Evolutionary conservation across 2,888 invertebrate genomes (phyloP), one percentile per base, ranked within the genome.

Genomic region (Ecdyonurus torrentis): DNA sequence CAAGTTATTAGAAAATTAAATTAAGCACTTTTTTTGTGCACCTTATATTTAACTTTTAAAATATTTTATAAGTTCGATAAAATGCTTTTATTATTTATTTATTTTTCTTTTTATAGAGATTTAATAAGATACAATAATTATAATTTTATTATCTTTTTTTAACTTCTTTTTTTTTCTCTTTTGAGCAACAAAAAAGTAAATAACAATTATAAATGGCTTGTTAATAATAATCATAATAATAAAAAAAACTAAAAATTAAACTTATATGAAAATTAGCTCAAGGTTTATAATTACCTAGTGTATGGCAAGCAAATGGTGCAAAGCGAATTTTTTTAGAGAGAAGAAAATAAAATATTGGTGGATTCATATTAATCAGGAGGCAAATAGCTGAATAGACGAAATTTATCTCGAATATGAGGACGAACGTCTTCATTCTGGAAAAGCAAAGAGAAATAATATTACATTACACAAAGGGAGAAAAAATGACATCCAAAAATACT

Each of bases 391-490:
- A 91, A 91, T 7, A 95, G 81, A 71, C 91, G 87, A 78, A 89
- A 96, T 72, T 89, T 89, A 70, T 93, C 90, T 64, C 92, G 81
- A 69, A 96, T 92, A 75, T 89, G 88, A 1, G 94, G 94, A 66
- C 96, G 82, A 0, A 96, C 95, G 74, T 96, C 96, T 73, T 90
- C 89, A 72, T 89, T 89, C 90, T 91, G 79, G 61, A 79, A 80
- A 69, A 70, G 67, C n/a, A n/a, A n/a, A n/a, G n/a, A n/a, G n/a
- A n/a, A n/a, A n/a, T n/a, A n/a, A n/a, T n/a, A n/a, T n/a, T n/a
- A n/a, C n/a, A n/a, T n/a, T n/a, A n/a, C n/a, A n/a, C n/a, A n/a
- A n/a, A n/a, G n/a, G n/a, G n/a, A n/a, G n/a, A n/a, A n/a, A n/a
- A n/a, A n/a, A n/a, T n/a, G n/a, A n/a, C n/a, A n/a, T n/a, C n/a